These are phyloP conservation scores for Carcina quercana DNA, from an alignment of 2,888 invertebrate genomes.

Conservation along the genomic window DNA sequence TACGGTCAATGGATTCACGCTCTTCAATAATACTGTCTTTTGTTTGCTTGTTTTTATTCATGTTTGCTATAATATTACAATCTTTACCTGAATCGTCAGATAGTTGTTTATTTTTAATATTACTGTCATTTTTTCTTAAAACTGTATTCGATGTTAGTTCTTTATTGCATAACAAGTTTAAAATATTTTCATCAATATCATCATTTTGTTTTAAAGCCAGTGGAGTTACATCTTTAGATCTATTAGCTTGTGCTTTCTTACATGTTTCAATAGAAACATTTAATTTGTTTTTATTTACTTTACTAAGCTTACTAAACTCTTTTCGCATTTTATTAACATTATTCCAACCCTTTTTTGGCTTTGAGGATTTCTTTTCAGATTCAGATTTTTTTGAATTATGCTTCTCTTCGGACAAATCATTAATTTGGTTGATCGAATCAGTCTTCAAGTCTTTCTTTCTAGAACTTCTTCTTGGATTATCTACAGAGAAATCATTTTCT, in stretches of 20 bases:
- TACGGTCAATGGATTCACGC: too few relatives aligned
- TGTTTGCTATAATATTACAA: too few relatives aligned
- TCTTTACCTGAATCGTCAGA: too few relatives aligned
- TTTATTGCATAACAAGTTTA: too few relatives aligned
- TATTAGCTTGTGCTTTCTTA: conserved; percentile 42
- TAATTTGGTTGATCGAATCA: conserved; percentile 20
- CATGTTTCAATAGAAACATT: conserved; percentile 65
- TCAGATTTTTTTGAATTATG: conserved; percentile 33
- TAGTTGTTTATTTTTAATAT: too few relatives aligned
- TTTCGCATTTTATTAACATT: conserved; percentile 63
- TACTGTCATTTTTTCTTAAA: too few relatives aligned
- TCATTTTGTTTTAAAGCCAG: conserved; percentile 15
- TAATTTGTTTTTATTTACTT: conserved; percentile 51
- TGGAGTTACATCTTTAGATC: conserved; percentile 11
- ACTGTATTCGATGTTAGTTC: too few relatives aligned
- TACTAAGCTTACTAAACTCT: conserved; percentile 58
- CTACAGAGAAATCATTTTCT: conserved; percentile 38
- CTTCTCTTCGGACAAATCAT: conserved; percentile 27
- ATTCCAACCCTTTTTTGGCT: conserved; percentile 49
- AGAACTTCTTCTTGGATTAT: conserved; percentile 51
- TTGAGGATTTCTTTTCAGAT: conserved; percentile 34
- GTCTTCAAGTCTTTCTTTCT: conserved; percentile 40
- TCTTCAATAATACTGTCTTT: too few relatives aligned
- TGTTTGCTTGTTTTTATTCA: too few relatives aligned
- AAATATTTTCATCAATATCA: conserved; percentile 46